Percentiles rank a stretch among this genome's conserved stretches.
These are phyloP conservation scores for Tanytarsus gracilentus DNA, from an alignment of 2,888 invertebrate genomes.

Conservation along the genomic window DNA sequence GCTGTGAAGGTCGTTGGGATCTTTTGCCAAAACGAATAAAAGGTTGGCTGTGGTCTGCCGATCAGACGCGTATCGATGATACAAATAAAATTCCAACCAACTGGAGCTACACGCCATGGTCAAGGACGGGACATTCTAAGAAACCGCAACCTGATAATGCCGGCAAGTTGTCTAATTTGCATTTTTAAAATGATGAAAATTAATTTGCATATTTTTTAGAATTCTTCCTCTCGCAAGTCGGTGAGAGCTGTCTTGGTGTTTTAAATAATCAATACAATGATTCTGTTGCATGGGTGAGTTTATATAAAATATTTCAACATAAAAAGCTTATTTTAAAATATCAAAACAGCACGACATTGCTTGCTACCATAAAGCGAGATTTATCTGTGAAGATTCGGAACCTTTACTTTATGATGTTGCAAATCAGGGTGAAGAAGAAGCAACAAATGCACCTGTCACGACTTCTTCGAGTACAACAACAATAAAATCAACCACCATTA, in stretches of 20 bases:
- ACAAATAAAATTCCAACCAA: slow-evolving; percentile 5
- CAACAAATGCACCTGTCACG: no score
- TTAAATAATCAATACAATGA: slow-evolving; percentile 16
- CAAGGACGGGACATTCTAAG: not conserved
- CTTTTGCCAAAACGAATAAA: slow-evolving; percentile 14
- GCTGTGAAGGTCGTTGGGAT: slow-evolving; percentile 18
- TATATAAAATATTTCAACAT: not conserved
- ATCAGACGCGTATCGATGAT: not conserved
- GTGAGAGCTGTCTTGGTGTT: slow-evolving; percentile 5
- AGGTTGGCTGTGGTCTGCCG: slow-evolving; percentile 15
- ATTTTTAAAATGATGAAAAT: not conserved
- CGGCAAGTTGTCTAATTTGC: not conserved
- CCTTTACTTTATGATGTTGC: not conserved
- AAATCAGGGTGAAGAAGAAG: not conserved
- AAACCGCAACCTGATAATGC: slow-evolving; percentile 17
- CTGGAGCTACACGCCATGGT: slow-evolving; percentile 13
- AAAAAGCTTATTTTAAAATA: not conserved
- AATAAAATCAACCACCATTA: not conserved
- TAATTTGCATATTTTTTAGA: not conserved
- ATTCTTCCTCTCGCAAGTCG: slow-evolving; percentile 1
- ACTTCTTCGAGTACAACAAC: no score
- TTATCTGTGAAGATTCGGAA: slow-evolving; percentile 18
- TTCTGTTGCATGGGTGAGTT: not conserved
- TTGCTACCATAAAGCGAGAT: slow-evolving; percentile 12
- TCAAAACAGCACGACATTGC: not conserved